These are phyloP conservation scores for Ctenoplectra terminalis DNA, from an alignment of 1,140 invertebrate species.

Conservation along the genomic window DNA sequence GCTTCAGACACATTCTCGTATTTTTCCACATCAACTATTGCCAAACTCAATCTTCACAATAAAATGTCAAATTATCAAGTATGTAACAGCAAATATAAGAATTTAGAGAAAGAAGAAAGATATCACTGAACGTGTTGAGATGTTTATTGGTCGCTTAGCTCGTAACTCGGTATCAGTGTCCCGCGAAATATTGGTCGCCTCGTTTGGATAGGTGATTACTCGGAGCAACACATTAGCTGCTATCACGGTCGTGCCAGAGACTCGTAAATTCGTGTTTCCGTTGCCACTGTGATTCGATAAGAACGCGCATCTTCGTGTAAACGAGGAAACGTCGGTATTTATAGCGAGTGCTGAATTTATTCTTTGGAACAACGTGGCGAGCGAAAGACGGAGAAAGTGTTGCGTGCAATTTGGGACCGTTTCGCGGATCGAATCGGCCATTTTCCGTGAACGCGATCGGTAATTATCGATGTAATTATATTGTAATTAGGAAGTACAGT, in stretches of 20 bases:
- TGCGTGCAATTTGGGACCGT: neutral
- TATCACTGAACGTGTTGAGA: neutral
- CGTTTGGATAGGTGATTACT: neutral
- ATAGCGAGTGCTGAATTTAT: neutral
- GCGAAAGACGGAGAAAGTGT: slow-evolving; percentile 34
- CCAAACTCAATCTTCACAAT: neutral
- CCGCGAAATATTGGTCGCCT: neutral
- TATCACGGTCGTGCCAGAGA: neutral
- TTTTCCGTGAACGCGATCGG: neutral
- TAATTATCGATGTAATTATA: slow-evolving; percentile 3
- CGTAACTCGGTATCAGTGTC: neutral
- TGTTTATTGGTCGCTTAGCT: neutral
- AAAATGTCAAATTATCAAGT: neutral
- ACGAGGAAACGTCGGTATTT: slow-evolving; percentile 34
- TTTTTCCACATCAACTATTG: neutral
- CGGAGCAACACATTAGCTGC: neutral
- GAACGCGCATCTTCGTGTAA: neutral
- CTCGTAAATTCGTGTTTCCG: neutral
- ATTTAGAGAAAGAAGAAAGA: neutral
- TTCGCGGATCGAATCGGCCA: neutral
- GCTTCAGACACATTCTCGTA: neutral
- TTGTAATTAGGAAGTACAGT: too few species aligned
- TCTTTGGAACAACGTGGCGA: neutral
- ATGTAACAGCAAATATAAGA: neutral
- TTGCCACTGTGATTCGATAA: slow-evolving; percentile 22